phyloP scores from a whole-genome alignment of 2,797 vertebrate species.

The Agapornis canus region DNA sequence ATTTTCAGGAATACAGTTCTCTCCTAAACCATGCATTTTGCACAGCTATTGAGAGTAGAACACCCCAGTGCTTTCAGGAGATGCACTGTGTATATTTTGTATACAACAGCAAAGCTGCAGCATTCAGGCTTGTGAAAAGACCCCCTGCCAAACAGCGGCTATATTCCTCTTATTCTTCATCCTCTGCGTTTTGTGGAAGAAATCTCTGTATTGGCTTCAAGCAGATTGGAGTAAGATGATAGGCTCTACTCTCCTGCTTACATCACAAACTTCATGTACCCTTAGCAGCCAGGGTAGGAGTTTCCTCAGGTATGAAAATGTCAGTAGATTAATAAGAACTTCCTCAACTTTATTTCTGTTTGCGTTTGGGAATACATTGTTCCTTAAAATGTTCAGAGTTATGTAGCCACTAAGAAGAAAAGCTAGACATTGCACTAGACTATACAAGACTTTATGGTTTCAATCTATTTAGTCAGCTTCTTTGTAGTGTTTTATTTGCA shows the following conservation, averaged over 20 bases:
- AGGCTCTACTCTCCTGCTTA: not conserved
- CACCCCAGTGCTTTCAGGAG: not conserved
- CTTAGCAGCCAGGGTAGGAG: not conserved
- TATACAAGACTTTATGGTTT: not conserved
- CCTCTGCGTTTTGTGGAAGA: not conserved
- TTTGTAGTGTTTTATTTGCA: not conserved
- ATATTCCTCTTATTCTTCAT: not conserved
- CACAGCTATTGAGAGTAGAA: not conserved
- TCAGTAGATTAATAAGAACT: not conserved
- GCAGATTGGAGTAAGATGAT: not conserved
- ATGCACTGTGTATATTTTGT: accelerated
- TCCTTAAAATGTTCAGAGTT: not conserved
- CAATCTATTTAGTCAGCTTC: not conserved
- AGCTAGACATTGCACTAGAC: not conserved
- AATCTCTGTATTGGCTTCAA: not conserved
- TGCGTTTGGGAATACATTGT: not conserved
- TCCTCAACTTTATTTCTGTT: not conserved
- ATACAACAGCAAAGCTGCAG: not conserved
- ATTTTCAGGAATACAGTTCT: not conserved
- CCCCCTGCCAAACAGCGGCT: accelerated
- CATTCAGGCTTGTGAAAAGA: not conserved
- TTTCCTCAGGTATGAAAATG: not conserved
- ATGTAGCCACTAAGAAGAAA: not conserved
- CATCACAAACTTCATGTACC: not conserved
- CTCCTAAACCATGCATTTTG: not conserved